A percentile compares a stretch with the other conserved stretches of the same genome.
Evolutionary conservation across 2,797 vertebrate genomes (phyloP).

Genomic region (Coccyzus lansbergi): DNA sequence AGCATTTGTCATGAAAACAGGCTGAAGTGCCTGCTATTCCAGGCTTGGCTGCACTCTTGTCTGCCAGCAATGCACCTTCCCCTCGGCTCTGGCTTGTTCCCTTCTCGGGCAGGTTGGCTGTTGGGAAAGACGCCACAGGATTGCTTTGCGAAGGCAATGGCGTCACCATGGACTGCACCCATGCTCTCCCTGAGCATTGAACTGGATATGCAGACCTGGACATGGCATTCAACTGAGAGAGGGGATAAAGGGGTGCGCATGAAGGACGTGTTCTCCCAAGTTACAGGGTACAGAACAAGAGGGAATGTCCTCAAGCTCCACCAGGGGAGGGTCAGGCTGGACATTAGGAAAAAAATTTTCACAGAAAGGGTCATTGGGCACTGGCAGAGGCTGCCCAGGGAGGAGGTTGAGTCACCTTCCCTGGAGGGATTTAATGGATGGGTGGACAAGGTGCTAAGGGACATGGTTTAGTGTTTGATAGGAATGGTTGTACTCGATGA

Average conservation of each 20-base stretch:
- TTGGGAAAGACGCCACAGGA: not conserved
- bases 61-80: not conserved
- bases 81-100: not conserved
- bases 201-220: not conserved
- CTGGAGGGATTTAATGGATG: too few species aligned
- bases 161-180: not conserved
- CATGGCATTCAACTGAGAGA: not conserved
- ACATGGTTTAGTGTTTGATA: too few species aligned
- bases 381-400: too few species aligned
- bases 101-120: not conserved
- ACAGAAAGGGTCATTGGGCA: too few species aligned
- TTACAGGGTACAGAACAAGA: too few species aligned
- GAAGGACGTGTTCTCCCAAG: too few species aligned
- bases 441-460: too few species aligned
- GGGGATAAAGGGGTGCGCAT: not conserved
- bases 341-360: too few species aligned
- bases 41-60: not conserved
- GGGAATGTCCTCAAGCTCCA: too few species aligned
- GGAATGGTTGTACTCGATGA: too few species aligned
- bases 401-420: too few species aligned
- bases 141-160: not conserved
- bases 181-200: fast-evolving
- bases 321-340: too few species aligned
- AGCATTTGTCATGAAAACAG: not conserved
- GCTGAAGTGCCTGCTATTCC: not conserved